phyloP scores from a whole-genome alignment of 2,113 vertebrate genomes.

The Balaeniceps rex region DNA sequence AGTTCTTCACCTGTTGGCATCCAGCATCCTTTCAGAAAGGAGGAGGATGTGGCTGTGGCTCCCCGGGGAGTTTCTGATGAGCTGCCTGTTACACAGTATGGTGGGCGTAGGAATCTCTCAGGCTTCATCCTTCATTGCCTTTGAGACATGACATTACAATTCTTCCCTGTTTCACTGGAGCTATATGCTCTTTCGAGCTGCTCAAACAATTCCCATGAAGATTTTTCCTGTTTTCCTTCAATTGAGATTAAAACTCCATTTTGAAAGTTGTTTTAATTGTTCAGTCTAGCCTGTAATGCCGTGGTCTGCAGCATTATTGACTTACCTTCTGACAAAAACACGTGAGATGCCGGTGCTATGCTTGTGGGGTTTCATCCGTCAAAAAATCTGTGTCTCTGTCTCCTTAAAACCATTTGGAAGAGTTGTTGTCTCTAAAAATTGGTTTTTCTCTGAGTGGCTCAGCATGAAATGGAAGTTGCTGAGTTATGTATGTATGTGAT shows the following conservation, averaged over 20 bases:
- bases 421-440: conserved; percentile 1
- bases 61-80: not conserved
- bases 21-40: not conserved
- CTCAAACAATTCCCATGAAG: not conserved
- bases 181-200: not conserved
- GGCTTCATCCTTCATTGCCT: not conserved
- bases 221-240: not conserved
- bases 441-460: conserved; percentile 1
- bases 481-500: not conserved
- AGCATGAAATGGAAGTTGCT: conserved; percentile 43
- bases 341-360: not conserved
- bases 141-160: not conserved
- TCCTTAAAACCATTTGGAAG: not conserved
- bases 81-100: not conserved
- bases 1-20: not conserved
- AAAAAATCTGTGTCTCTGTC: not conserved
- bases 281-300: not conserved
- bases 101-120: not conserved
- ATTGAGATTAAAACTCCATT: not conserved
- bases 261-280: not conserved
- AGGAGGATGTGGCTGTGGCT: not conserved
- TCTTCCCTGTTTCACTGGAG: not conserved
- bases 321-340: not conserved
- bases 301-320: not conserved
- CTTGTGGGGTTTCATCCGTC: not conserved